A percentile compares a stretch with the other conserved stretches of the same genome.
Conservation (phyloP, 2,797 vertebrate species). For the Heteromormyrus szaboi region DNA sequence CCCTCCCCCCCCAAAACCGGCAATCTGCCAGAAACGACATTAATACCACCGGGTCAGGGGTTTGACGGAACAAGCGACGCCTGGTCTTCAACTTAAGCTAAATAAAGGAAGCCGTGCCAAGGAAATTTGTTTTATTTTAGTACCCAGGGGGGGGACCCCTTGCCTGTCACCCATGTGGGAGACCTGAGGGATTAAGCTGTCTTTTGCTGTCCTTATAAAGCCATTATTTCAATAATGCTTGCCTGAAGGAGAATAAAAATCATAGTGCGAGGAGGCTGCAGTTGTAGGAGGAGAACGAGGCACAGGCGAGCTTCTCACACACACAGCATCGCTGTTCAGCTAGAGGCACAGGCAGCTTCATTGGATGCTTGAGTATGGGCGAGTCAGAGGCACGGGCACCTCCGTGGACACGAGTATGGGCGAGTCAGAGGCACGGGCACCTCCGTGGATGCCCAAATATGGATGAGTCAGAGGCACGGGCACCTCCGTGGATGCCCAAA, state of each 20-base stretch:
- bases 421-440: not conserved
- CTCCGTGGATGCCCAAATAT: not conserved
- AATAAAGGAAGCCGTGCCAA: not conserved
- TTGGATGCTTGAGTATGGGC: not conserved
- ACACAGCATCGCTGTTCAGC: not conserved
- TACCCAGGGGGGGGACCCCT: not conserved
- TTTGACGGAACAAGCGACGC: not conserved
- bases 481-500: too few species aligned
- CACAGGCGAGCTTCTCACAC: not conserved
- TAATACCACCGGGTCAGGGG: not conserved
- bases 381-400: not conserved
- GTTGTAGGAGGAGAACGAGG: not conserved
- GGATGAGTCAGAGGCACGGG: not conserved
- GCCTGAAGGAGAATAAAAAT: not conserved
- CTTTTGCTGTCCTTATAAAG: not conserved
- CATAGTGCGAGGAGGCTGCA: not conserved
- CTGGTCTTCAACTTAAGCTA: not conserved
- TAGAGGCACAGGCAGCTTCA: not conserved
- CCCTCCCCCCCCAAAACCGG: not conserved
- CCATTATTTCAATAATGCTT: not conserved
- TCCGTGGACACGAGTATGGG: too few species aligned
- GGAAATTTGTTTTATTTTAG: not conserved
- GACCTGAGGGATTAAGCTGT: not conserved
- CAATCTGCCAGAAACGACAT: not conserved
- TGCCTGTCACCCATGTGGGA: not conserved